Evolutionary conservation across 2,797 vertebrate genomes (phyloP).

Genomic region (Pelobates cultripes): DNA sequence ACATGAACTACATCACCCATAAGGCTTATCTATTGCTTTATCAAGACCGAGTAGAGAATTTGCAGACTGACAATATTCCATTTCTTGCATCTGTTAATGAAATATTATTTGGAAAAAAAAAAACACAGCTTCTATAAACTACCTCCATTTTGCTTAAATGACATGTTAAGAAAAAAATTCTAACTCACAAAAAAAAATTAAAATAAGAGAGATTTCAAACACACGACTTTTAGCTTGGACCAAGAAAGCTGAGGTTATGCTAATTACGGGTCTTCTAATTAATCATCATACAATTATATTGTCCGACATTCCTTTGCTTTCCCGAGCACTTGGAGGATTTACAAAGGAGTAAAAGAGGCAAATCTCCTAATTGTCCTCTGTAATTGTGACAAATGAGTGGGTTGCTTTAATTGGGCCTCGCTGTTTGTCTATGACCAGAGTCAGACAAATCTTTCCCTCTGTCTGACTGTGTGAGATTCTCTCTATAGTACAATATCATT

Average conservation of each 20-base stretch:
- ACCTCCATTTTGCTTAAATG: no score
- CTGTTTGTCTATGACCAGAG: slow-evolving; percentile 16
- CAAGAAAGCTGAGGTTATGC: slow-evolving; percentile 6
- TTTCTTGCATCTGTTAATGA: no score
- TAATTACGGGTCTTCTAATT: slow-evolving; percentile 50
- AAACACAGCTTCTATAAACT: no score
- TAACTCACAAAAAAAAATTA: no score
- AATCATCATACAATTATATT: slow-evolving; percentile 52
- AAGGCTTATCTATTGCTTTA: no score
- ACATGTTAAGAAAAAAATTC: background rate
- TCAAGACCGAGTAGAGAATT: no score
- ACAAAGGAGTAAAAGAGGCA: slow-evolving; percentile 40
- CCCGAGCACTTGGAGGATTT: slow-evolving; percentile 42
- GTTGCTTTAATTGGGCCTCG: slow-evolving; percentile 47
- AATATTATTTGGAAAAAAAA: no score
- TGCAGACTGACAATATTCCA: no score
- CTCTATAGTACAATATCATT: slow-evolving; percentile 7
- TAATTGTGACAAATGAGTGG: slow-evolving; percentile 54
- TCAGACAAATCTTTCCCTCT: slow-evolving; percentile 28
- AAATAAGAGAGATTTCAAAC: slow-evolving; percentile 16
- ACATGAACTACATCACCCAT: no score
- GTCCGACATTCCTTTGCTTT: slow-evolving; percentile 45
- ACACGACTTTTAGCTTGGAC: slow-evolving; percentile 10
- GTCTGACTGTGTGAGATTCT: slow-evolving; percentile 26
- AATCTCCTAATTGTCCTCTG: slow-evolving; percentile 48